Conservation (phyloP, 2,113 vertebrate species). For the Rhinichthys klamathensis region DNA sequence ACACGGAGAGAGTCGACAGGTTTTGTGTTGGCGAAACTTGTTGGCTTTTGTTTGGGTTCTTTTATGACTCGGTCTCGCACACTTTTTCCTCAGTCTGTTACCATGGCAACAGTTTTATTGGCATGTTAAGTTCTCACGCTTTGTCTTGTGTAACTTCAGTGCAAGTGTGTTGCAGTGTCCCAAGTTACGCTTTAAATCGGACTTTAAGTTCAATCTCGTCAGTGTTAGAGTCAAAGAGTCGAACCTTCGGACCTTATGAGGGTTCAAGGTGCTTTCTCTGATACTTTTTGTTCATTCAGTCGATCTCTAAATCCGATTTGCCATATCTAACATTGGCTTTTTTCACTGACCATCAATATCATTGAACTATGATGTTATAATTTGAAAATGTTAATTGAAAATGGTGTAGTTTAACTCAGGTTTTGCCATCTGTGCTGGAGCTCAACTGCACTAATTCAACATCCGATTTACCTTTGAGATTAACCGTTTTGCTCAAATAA, state of each 20-base stretch:
- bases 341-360: background rate
- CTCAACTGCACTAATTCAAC: constrained; percentile 2
- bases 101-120: constrained; percentile 72
- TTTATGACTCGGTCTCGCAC: constrained; percentile 56
- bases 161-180: background rate
- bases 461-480: background rate
- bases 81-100: constrained; percentile 73
- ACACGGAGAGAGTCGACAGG: constrained; percentile 10
- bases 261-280: constrained; percentile 62
- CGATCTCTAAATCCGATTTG: background rate
- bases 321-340: constrained; percentile 13
- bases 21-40: constrained; percentile 49
- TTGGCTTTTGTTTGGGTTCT: constrained; percentile 54
- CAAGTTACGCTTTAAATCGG: background rate
- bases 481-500: too few species aligned
- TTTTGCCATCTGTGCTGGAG: constrained; percentile 11
- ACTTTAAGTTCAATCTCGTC: constrained; percentile 20
- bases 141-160: constrained; percentile 32
- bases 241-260: constrained; percentile 47
- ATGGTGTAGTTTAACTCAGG: constrained; percentile 50
- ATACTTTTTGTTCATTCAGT: background rate
- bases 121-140: constrained; percentile 54
- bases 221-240: background rate
- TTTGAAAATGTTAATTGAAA: background rate
- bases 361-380: background rate